Evolutionary conservation across 2,113 vertebrate genomes (phyloP).

Genomic region (Pungitius pungitius): DNA sequence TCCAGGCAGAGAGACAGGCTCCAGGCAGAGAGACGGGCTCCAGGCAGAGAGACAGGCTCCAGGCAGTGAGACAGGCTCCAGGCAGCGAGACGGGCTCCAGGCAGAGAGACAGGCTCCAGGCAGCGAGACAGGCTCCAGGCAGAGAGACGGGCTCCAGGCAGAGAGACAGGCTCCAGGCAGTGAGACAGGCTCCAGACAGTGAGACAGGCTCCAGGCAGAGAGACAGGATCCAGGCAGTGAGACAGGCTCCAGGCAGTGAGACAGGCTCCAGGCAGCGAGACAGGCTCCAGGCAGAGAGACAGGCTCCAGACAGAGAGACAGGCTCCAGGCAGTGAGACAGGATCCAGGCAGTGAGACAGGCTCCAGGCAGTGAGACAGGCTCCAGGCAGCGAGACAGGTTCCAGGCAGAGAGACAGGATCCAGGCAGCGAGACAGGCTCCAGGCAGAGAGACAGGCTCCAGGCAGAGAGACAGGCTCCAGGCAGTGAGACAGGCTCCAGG

Average conservation of each 20-base stretch:
- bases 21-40: conserved; percentile 31
- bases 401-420: conserved; percentile 30
- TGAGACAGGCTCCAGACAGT: conserved; percentile 15
- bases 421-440: conserved; percentile 22
- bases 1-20: conserved; percentile 34
- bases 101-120: no score
- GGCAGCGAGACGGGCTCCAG: conserved; percentile 38
- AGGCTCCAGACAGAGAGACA: no score
- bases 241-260: conserved; percentile 30
- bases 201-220: conserved; percentile 34
- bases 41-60: no score
- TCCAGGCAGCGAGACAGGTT: conserved; percentile 29
- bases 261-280: conserved; percentile 44
- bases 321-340: conserved; percentile 36
- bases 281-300: conserved; percentile 24
- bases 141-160: conserved; percentile 32
- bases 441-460: conserved; percentile 31
- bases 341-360: conserved; percentile 24
- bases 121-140: conserved; percentile 34
- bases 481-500: conserved; percentile 32
- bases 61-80: conserved; percentile 31
- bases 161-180: conserved; percentile 34
- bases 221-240: conserved; percentile 30
- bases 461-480: conserved; percentile 24
- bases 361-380: conserved; percentile 36